Percentiles rank a stretch among this genome's conserved stretches.
These are phyloP conservation scores for Zaprionus ghesquierei DNA, from an alignment of 1,140 invertebrate genomes.

Conservation along the genomic window DNA sequence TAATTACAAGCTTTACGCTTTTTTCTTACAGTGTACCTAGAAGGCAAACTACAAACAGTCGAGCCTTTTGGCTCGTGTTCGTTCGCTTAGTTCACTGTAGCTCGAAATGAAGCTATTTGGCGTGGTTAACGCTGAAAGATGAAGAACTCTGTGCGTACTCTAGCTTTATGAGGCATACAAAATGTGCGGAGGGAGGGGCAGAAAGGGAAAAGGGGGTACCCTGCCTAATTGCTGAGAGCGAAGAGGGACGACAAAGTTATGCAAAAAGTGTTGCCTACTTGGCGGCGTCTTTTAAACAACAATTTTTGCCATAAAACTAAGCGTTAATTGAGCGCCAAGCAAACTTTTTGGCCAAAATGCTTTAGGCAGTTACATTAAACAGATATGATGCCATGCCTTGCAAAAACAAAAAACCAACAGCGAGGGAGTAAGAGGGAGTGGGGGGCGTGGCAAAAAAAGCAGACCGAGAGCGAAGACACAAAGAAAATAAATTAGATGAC, in stretches of 20 bases:
- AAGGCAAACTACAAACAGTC: slow-evolving; percentile 11
- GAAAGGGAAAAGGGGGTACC: neutral
- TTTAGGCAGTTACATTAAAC: slow-evolving; percentile 40
- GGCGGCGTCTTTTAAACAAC: slow-evolving; percentile 37
- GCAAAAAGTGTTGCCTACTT: slow-evolving; percentile 50
- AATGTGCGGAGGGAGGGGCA: neutral
- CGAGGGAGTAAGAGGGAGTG: neutral
- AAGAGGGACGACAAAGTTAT: neutral
- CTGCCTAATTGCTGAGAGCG: neutral
- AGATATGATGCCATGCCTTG: slow-evolving; percentile 25
- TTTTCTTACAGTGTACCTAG: neutral
- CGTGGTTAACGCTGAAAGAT: neutral
- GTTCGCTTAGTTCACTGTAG: slow-evolving; percentile 5
- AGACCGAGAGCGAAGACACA: neutral
- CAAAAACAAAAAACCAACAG: neutral
- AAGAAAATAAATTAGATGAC: slow-evolving; percentile 44
- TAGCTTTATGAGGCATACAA: neutral
- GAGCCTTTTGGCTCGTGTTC: neutral
- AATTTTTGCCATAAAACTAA: slow-evolving; percentile 43
- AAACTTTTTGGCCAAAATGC: slow-evolving; percentile 34
- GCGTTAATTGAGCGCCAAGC: slow-evolving; percentile 46
- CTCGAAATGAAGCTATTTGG: slow-evolving; percentile 68
- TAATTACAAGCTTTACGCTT: neutral
- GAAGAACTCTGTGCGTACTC: neutral
- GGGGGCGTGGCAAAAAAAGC: neutral